phyloP scores from a whole-genome alignment of 2,113 vertebrate genomes.

The Burhinus oedicnemus region DNA sequence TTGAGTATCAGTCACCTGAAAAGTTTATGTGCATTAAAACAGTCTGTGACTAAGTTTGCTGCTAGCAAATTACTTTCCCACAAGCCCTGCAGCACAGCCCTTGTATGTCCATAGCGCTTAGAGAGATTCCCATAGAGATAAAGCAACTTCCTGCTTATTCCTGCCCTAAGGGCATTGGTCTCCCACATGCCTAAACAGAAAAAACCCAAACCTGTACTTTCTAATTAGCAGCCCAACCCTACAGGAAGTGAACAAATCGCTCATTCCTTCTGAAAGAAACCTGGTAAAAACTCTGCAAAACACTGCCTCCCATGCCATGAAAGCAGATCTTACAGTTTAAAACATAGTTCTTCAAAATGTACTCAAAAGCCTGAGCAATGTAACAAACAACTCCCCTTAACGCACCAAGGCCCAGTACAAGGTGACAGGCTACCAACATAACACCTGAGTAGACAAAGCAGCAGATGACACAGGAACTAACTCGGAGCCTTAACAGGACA shows the following conservation, averaged over 20 bases:
- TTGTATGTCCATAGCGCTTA: neutral
- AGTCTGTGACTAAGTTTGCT: neutral
- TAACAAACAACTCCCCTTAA: accelerated
- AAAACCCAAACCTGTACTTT: accelerated
- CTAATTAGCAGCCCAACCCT: neutral
- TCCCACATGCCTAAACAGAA: neutral
- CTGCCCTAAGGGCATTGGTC: neutral
- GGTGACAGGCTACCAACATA: no score
- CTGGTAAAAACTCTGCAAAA: neutral
- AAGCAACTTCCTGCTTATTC: neutral
- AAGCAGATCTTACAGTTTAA: neutral
- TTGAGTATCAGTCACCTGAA: neutral
- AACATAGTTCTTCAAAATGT: accelerated
- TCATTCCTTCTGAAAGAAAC: neutral
- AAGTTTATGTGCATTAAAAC: neutral
- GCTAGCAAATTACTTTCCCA: neutral
- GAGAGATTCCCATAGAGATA: neutral
- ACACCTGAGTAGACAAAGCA: no score
- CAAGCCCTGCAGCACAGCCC: neutral
- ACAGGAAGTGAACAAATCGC: neutral
- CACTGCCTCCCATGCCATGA: accelerated
- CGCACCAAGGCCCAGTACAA: accelerated
- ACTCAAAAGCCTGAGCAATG: accelerated
- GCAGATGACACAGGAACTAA: no score
- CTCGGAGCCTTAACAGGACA: neutral